Percentiles rank a stretch among this genome's conserved stretches.
Evolutionary conservation across 2,888 invertebrate genomes (phyloP).

Genomic region (Philonicus albiceps): DNA sequence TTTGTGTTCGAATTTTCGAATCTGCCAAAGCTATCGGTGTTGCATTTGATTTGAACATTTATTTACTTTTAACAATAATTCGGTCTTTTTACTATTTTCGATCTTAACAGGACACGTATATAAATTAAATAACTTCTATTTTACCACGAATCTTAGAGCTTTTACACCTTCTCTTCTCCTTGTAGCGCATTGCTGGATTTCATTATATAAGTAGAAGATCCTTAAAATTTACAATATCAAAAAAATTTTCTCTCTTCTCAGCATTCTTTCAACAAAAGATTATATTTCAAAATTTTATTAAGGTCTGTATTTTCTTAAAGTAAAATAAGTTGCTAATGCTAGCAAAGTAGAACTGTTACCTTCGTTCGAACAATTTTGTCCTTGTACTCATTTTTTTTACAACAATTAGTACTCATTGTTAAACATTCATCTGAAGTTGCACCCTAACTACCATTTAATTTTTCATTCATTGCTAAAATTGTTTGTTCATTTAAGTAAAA

Average conservation of each 20-base stretch:
- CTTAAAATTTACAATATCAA: background rate
- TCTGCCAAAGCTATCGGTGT: conserved; percentile 30
- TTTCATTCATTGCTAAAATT: background rate
- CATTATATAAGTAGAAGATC: background rate
- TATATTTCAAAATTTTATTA: background rate
- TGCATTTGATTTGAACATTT: background rate
- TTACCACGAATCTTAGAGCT: background rate
- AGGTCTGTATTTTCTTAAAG: background rate
- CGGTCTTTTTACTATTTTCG: conserved; percentile 37
- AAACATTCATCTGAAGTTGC: background rate
- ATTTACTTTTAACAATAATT: background rate
- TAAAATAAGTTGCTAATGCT: background rate
- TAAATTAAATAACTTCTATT: background rate
- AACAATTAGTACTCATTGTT: background rate
- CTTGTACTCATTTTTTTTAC: background rate
- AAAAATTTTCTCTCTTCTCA: background rate
- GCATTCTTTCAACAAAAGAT: background rate
- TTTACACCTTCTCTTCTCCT: background rate
- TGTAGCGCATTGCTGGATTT: background rate
- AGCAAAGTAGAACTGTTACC: background rate
- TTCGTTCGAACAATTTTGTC: background rate
- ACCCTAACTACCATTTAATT: background rate
- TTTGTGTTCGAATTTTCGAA: background rate
- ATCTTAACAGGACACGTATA: background rate
- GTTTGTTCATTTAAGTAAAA: background rate